Evolutionary conservation across 1,140 invertebrate genomes (phyloP), one percentile per base, ranked within the genome.

Genomic region (Drosophila miranda): DNA sequence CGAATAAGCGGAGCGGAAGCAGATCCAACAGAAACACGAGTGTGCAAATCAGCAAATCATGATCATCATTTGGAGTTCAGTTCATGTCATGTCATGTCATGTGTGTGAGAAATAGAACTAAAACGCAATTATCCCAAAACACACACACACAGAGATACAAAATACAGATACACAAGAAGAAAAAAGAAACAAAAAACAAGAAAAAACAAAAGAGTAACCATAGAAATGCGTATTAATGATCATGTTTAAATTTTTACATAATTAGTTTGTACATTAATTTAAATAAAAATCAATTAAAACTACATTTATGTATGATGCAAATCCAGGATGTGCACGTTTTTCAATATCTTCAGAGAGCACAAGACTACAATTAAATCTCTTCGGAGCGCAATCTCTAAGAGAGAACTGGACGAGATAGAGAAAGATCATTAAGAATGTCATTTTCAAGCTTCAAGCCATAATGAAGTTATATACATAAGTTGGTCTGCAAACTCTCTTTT

Each of bases 241-340:
- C 60, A 81, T 84, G 82, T 87, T 86, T 86, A 77, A 84, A 86
- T 87, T 86, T 86, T 86, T 86, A 86, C 81, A 87, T 81, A 86
- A 86, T 86, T 86, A 86, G 81, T 86, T 86, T 86, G 81, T 86
- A 86, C 82, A 86, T 78, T 86, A 87, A 86, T 86, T 86, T 86
- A 86, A 86, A 86, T 86, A 86, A 86, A 86, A 86, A 86, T 86
- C 81, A 87, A 86, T 87, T 86, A 81, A 83, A 82, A 75, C 62
- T 75, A 75, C 49, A 52, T 51, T 74, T 49, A 77, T 68, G 62
- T 68, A 64, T 42, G 61, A 68, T 58, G 64, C 50, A 67, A 73
- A 63, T 54, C 42, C 19, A 14, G 34, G 11, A 38, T 34, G 11
- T 61, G 21, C 16, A 46, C 14, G 30, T 23, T 60, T 61, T 8